Percentiles rank a stretch among this genome's conserved stretches.
These are phyloP conservation scores for Lepidurus couesii DNA, from an alignment of 1,140 invertebrate species.

Conservation along the genomic window DNA sequence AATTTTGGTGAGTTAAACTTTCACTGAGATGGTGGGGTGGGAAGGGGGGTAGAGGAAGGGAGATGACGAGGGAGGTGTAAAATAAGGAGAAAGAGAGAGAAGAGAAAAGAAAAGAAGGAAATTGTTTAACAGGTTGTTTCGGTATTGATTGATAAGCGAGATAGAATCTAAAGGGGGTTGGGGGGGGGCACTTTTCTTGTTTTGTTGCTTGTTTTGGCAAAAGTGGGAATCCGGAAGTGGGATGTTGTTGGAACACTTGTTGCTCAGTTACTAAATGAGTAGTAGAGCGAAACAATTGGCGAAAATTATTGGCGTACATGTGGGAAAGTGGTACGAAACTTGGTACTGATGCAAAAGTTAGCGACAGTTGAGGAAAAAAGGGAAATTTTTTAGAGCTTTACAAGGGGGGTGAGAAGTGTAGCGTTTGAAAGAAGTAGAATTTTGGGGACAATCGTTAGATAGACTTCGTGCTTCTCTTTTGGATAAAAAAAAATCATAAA, in stretches of 20 bases:
- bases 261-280: neutral
- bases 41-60: neutral
- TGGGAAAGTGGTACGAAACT: conserved; percentile 7
- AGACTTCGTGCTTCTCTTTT: too few relatives aligned
- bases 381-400: neutral
- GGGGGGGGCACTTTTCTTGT: neutral
- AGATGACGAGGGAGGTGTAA: neutral
- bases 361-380: too few relatives aligned
- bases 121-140: neutral
- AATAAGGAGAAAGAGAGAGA: neutral
- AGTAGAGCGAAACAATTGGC: neutral
- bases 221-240: neutral
- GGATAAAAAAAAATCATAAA: too few relatives aligned
- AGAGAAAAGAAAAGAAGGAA: neutral
- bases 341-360: neutral
- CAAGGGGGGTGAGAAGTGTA: neutral
- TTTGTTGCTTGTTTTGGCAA: neutral
- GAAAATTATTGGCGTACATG: neutral
- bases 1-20: neutral
- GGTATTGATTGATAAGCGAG: neutral
- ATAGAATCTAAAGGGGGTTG: neutral
- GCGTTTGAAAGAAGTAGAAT: neutral
- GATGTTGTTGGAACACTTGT: neutral
- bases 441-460: neutral
- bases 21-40: neutral